Percentiles rank a stretch among this genome's conserved stretches.
phyloP scores from a whole-genome alignment of 2,888 invertebrate species.

The Parnassius apollo region DNA sequence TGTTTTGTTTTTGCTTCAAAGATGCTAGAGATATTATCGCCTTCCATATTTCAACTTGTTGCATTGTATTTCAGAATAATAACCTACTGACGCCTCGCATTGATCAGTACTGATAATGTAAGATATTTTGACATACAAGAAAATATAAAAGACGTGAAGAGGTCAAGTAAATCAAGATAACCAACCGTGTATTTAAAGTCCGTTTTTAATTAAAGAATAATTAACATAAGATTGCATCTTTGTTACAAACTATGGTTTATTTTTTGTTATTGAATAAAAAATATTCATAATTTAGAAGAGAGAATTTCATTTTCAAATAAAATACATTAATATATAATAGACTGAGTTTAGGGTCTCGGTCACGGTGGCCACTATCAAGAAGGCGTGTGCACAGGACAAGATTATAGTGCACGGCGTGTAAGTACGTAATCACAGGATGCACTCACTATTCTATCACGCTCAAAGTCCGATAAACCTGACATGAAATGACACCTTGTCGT shows the following conservation, averaged over 20 bases:
- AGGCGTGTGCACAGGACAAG: no score
- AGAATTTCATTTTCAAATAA: no score
- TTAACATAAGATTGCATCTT: conserved; percentile 22
- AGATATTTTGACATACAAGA: conserved; percentile 64
- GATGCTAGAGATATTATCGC: conserved; percentile 47
- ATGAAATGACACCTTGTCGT: no score
- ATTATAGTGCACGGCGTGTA: no score
- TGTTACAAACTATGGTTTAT: background rate
- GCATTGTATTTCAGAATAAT: conserved; percentile 50
- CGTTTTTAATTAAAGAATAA: conserved; percentile 21
- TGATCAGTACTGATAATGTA: conserved; percentile 55
- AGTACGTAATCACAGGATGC: no score
- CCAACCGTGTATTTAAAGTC: conserved; percentile 2
- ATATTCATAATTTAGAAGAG: no score
- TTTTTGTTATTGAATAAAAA: background rate
- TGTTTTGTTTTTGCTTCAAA: conserved; percentile 42
- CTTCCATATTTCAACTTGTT: conserved; percentile 45
- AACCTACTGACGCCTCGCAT: conserved; percentile 51
- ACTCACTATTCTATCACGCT: no score
- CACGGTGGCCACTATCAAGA: no score
- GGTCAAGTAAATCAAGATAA: conserved; percentile 37
- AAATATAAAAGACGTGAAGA: conserved; percentile 49
- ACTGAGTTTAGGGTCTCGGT: no score
- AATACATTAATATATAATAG: no score
- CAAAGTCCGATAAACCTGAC: no score